phyloP scores from a whole-genome alignment of 2,797 vertebrate genomes.

The Artibeus lituratus region DNA sequence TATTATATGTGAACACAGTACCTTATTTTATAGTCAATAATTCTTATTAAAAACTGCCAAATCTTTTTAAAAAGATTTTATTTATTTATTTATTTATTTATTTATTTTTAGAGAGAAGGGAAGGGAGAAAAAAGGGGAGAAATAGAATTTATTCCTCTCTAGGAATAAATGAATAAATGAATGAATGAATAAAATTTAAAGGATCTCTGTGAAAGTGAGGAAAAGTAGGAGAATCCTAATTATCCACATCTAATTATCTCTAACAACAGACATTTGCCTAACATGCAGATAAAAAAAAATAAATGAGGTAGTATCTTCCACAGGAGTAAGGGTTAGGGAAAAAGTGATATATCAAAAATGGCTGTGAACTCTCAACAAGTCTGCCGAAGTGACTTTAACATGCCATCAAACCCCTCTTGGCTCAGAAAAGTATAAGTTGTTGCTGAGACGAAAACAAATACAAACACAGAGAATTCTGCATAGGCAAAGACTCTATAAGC shows the following conservation, averaged over 20 bases:
- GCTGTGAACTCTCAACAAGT: neutral
- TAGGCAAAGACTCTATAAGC: neutral
- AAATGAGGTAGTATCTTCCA: neutral
- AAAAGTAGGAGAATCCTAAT: neutral
- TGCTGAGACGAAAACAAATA: neutral
- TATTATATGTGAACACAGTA: neutral
- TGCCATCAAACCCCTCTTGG: neutral
- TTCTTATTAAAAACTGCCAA: neutral
- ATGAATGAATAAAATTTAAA: neutral
- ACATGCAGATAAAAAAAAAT: neutral
- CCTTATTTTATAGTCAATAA: neutral
- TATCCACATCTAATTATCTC: neutral
- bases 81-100: too few relatives aligned
- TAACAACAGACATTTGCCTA: neutral
- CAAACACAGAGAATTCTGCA: neutral
- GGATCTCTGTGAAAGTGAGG: neutral
- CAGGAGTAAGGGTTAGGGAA: neutral
- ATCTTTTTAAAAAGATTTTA: neutral
- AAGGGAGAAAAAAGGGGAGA: too few relatives aligned
- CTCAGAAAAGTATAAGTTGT: neutral
- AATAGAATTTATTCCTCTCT: too few relatives aligned
- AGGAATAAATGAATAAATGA: too few relatives aligned
- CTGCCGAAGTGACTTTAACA: neutral
- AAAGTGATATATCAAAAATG: neutral
- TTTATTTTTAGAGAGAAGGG: too few relatives aligned